Conservation (phyloP, 2,113 vertebrate species). For the Toxostoma redivivum region DNA sequence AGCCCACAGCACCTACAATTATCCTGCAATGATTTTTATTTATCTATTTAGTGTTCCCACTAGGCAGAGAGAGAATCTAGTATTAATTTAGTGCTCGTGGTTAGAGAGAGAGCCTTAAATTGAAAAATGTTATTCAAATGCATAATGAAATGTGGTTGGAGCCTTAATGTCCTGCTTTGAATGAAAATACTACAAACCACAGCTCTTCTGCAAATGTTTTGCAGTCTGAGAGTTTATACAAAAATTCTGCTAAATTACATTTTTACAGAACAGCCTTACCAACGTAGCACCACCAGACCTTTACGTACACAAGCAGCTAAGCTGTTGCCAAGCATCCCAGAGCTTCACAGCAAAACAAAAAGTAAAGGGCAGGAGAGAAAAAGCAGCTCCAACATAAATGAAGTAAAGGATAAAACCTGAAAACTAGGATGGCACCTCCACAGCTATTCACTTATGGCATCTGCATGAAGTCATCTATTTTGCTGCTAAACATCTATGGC, state of each 20-base stretch:
- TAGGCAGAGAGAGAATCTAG: constrained; percentile 47
- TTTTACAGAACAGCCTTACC: background rate
- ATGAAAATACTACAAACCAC: constrained; percentile 26
- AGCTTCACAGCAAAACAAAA: background rate
- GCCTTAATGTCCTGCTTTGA: constrained; percentile 40
- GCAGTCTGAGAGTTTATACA: constrained; percentile 17
- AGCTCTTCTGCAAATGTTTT: constrained; percentile 27
- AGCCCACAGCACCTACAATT: constrained; percentile 72
- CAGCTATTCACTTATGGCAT: background rate
- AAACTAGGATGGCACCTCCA: background rate
- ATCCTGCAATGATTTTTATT: constrained; percentile 71
- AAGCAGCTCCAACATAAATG: background rate
- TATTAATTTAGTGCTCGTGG: constrained; percentile 67
- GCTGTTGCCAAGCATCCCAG: background rate
- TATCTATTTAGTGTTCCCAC: constrained; percentile 71
- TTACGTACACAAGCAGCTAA: background rate
- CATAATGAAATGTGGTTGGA: constrained; percentile 61
- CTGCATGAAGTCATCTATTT: background rate
- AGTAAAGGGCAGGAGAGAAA: background rate
- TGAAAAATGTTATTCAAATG: constrained; percentile 71
- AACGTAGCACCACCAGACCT: background rate
- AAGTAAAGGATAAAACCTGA: background rate
- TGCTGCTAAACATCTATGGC: background rate
- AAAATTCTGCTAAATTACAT: background rate
- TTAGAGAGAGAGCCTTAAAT: constrained; percentile 65